Base-by-base conservation (phyloP, 2,797 vertebrate species). In the Eremophila alpestris region DNA sequence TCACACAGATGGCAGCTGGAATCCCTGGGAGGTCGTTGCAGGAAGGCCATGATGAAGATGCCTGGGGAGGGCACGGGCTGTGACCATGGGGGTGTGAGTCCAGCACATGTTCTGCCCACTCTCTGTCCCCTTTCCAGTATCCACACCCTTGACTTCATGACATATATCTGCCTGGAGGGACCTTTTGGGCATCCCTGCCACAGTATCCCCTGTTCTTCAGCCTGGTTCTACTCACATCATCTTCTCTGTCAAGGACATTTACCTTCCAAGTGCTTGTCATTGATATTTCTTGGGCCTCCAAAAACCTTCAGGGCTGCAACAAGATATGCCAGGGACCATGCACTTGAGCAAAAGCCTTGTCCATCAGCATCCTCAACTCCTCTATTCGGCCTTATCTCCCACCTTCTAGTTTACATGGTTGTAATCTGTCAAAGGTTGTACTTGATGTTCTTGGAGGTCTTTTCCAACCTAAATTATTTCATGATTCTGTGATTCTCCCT, bases 21-120 rank as follows among this genome's bases (percentile, higher is more conserved):
- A 41, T 21, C 23, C 14, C 11, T 51, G 22, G 5, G 24, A 87
- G 24, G 27, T 4, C 24, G 6, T n/a, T 23, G 4, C 20, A 79
- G 46, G 10, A 71, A 63, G 27, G 48, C 7, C 24, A 2, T 21
- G 36, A n/a, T 23, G 36, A 13, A n/a, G 52, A 13, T 51, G 15
- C 3, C 27, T 15, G 20, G 41, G 17, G 29, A 13, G 7, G 13
- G 16, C 12, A 45, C 10, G 46, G 43, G 19, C 36, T 62, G 27
- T 36, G 11, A 58, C 0, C 0, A 0, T 9, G 12, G 23, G 14
- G 8, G 0, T 40, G 36, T 27, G 26, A 79, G n/a, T 64, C 59
- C 29, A 68, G 27, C 16, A 56, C 4, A 22, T 22, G 20, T 32
- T 45, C 30, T 87, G 40, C 13, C 13, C 32, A 43, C 10, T 8